Evolutionary conservation across 2,113 vertebrate species (phyloP).

Genomic region (Microcebus griseorufus): DNA sequence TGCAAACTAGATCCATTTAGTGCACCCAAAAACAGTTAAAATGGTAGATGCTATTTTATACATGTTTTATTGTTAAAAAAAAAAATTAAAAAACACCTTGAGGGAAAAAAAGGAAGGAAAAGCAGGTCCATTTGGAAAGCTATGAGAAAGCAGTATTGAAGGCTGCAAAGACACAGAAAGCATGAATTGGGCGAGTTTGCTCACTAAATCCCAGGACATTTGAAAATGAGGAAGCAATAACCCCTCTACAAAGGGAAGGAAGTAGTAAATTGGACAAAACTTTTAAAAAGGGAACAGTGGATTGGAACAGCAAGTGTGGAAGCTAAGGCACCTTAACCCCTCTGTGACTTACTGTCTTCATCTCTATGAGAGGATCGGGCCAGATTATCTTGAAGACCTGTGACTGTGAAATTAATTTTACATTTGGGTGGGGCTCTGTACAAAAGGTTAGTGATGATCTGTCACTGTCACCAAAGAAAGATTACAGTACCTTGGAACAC

Average conservation of each 20-base stretch:
- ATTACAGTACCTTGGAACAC: rapidly evolving
- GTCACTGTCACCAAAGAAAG: not conserved
- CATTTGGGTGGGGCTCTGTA: not conserved
- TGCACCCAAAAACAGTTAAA: not conserved
- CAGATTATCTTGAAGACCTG: not conserved
- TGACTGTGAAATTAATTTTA: not conserved
- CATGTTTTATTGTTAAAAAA: not conserved
- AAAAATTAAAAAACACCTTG: not conserved
- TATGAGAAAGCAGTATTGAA: not conserved
- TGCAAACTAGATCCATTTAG: not conserved
- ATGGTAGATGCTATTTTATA: not conserved
- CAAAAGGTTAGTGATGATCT: not conserved
- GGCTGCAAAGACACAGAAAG: not conserved
- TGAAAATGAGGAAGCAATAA: not conserved
- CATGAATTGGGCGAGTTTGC: not conserved
- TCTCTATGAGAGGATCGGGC: not conserved
- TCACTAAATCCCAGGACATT: not conserved
- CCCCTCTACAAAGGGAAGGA: not conserved
- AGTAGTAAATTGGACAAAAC: not conserved
- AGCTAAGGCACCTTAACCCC: too few relatives aligned
- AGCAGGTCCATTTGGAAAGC: not conserved
- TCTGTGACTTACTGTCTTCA: not conserved
- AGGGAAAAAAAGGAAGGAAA: not conserved
- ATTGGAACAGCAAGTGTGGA: not conserved
- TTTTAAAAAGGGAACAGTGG: too few relatives aligned